Conservation (phyloP, 2,113 vertebrate species). For the Cercocebus atys region DNA sequence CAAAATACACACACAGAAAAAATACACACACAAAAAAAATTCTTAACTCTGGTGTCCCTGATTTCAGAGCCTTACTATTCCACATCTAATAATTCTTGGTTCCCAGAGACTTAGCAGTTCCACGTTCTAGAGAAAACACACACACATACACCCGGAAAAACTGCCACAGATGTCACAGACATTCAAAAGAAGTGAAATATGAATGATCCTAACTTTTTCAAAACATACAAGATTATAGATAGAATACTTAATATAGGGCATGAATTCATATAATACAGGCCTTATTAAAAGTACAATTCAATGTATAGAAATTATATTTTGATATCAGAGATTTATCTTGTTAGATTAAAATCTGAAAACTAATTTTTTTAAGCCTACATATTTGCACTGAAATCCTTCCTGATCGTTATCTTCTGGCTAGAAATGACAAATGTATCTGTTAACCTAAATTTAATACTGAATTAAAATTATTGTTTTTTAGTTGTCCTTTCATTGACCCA, state of each 20-base stretch:
- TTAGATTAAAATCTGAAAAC: conserved; percentile 16
- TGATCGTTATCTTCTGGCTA: neutral
- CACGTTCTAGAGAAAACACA: neutral
- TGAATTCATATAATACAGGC: neutral
- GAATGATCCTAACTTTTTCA: neutral
- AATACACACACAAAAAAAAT: too few relatives aligned
- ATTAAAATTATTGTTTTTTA: neutral
- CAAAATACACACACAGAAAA: too few relatives aligned
- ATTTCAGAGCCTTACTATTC: neutral
- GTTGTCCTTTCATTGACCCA: neutral
- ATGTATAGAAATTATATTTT: neutral
- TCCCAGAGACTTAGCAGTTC: neutral
- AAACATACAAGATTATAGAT: neutral
- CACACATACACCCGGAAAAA: neutral
- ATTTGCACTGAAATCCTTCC: neutral
- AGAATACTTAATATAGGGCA: neutral
- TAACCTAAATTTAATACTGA: neutral
- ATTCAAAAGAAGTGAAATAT: neutral
- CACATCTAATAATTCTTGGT: neutral
- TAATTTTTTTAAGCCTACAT: neutral
- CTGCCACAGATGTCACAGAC: neutral
- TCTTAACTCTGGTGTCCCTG: neutral
- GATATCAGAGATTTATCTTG: neutral
- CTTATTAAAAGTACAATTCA: neutral
- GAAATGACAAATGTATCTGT: neutral